Evolutionary conservation across 2,797 vertebrate genomes (phyloP), one percentile per base, ranked within the genome.

Genomic region (Oreochromis mossambicus): DNA sequence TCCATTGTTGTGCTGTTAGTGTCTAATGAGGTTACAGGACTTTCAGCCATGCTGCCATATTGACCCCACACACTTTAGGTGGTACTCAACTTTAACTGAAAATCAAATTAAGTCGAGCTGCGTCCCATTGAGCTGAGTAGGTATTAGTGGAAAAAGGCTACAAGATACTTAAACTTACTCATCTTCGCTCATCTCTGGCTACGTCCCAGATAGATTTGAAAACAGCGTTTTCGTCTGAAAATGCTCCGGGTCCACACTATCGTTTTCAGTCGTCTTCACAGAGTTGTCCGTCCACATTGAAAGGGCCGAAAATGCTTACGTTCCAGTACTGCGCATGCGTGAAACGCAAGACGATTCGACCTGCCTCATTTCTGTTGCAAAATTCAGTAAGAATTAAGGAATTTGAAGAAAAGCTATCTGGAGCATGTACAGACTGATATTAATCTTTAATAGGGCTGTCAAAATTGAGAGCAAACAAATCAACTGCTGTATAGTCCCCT

Each of bases 221-320:
- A 55, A 26, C 0, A 21, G 6, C 0, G 7, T 26, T 55, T 26
- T 12, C 7, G 0, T 55, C 52, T 55, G 21, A 55, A 55, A 55
- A 54, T 6, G 52, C 52, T 24, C 12, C 6, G 6, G 0, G 2
- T 24, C 21, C 21, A 54, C 52, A 14, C 21, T 13, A 24, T 54
- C 12, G 2, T 54, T 24, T 54, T 52, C 51, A 21, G 51, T 52
- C 51, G 5, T 24, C 12, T 24, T 24, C 52, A 54, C 11, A 52
- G 50, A 52, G 50, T n/a, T 6, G 17, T 51, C 17, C 48, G 8
- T 51, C 1, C 8, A n/a, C 48, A 5, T 9, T 50, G 48, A 50
- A 50, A 50, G 0, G 1, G 8, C 4, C n/a, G 0, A 52, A 52
- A 21, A 12, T 3, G n/a, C 51, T 54, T 54, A 54, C 3, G 9